phyloP scores from a whole-genome alignment of 2,797 vertebrate species.

The Florisuga fusca region DNA sequence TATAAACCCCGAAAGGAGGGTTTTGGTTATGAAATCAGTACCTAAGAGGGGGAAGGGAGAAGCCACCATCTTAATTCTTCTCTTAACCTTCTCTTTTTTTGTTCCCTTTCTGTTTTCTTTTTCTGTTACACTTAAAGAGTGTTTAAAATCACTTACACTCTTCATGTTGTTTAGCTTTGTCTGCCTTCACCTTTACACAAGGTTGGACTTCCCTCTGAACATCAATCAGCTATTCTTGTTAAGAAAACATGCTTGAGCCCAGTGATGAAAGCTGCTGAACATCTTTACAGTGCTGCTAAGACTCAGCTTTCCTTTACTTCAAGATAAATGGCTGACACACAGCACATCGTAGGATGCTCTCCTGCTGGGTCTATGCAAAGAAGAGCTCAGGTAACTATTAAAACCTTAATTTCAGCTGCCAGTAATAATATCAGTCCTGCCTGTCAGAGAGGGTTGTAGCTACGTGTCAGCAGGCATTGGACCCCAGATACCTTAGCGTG shows the following conservation, averaged over 20 bases:
- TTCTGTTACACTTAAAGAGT: background rate
- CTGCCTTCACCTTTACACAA: background rate
- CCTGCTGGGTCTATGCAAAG: conserved; percentile 43
- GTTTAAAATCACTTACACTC: background rate
- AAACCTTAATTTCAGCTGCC: conserved; percentile 52
- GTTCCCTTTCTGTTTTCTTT: background rate
- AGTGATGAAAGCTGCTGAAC: background rate
- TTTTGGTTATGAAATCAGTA: background rate
- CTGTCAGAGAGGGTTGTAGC: background rate
- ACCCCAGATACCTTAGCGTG: background rate
- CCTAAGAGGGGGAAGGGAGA: background rate
- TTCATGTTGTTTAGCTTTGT: background rate
- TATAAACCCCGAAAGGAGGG: background rate
- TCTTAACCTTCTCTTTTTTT: conserved; percentile 5
- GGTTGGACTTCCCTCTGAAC: background rate
- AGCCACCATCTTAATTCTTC: background rate
- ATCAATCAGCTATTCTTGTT: background rate
- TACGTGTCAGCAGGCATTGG: background rate
- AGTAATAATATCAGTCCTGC: conserved; percentile 35
- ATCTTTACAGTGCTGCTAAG: background rate
- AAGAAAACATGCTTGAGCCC: background rate
- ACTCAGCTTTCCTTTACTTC: conserved; percentile 31
- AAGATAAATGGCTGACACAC: background rate
- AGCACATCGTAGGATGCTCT: background rate
- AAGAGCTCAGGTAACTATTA: conserved; percentile 27